Conservation (phyloP, 2,113 vertebrate genomes). For the Prolemur simus region DNA sequence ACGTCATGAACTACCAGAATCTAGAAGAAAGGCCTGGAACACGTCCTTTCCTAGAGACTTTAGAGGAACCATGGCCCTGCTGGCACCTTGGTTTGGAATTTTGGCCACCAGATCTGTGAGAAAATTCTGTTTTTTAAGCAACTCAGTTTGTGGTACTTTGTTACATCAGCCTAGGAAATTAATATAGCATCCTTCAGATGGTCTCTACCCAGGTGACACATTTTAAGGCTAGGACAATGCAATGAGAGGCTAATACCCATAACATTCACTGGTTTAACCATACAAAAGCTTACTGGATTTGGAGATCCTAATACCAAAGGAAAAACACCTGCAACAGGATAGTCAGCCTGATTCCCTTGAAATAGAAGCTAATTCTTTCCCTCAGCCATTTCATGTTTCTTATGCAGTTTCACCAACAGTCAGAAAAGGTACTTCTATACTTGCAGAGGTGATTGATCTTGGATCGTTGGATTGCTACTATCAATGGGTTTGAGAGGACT, state of each 20-base stretch:
- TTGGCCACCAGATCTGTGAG: background rate
- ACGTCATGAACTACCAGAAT: too few relatives aligned
- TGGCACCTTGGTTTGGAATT: background rate
- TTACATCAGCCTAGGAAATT: background rate
- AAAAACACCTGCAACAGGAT: background rate
- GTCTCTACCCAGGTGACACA: background rate
- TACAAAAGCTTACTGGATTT: background rate
- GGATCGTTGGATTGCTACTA: background rate
- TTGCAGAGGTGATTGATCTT: background rate
- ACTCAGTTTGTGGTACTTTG: background rate
- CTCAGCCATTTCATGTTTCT: background rate
- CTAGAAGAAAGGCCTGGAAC: background rate
- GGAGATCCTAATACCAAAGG: background rate
- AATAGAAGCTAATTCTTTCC: background rate
- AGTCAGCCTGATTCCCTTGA: background rate
- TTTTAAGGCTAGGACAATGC: background rate
- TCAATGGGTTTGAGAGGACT: background rate
- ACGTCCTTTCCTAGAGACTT: background rate
- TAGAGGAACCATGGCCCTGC: too few relatives aligned
- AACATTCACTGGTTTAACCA: background rate
- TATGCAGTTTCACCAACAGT: background rate
- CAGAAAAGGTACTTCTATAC: background rate
- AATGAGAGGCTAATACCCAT: rapidly evolving
- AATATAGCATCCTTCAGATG: background rate
- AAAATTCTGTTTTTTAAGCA: background rate